Evolutionary conservation across 2,113 vertebrate genomes (phyloP).

Genomic region (Tupaia tana): DNA sequence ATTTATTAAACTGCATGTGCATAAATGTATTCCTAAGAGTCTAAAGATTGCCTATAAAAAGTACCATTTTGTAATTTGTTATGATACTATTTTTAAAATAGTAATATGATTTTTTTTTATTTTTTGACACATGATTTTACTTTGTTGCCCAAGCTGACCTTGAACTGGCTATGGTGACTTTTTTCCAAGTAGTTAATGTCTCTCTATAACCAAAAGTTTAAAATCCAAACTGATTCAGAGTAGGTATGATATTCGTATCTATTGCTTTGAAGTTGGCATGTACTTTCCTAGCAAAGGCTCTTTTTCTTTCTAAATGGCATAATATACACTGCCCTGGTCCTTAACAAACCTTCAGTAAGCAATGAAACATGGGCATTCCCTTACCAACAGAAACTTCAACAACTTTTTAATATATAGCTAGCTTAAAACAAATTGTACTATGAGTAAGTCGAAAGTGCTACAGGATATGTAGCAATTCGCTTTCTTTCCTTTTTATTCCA

Average conservation of each 20-base stretch:
- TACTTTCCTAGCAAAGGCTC: neutral
- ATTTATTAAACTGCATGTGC: neutral
- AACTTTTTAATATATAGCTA: neutral
- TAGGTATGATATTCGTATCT: neutral
- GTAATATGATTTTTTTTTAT: neutral
- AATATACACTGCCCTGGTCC: neutral
- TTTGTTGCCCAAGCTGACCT: too few species aligned
- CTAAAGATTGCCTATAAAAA: neutral
- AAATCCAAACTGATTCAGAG: neutral
- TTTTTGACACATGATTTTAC: too few species aligned
- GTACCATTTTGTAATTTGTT: neutral
- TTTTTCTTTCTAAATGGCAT: neutral
- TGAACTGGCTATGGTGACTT: neutral
- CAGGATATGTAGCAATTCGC: neutral
- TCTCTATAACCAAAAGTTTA: neutral
- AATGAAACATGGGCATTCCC: neutral
- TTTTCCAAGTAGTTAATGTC: neutral
- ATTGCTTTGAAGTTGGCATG: neutral
- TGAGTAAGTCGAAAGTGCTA: conserved; percentile 12
- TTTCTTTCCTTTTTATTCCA: neutral
- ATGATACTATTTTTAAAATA: neutral
- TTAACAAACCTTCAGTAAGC: conserved; percentile 28
- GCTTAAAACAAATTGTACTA: neutral
- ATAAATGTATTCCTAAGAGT: neutral
- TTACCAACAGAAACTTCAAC: neutral